Base-by-base conservation (phyloP, 2,113 vertebrate species). In the Percina caprodes region DNA sequence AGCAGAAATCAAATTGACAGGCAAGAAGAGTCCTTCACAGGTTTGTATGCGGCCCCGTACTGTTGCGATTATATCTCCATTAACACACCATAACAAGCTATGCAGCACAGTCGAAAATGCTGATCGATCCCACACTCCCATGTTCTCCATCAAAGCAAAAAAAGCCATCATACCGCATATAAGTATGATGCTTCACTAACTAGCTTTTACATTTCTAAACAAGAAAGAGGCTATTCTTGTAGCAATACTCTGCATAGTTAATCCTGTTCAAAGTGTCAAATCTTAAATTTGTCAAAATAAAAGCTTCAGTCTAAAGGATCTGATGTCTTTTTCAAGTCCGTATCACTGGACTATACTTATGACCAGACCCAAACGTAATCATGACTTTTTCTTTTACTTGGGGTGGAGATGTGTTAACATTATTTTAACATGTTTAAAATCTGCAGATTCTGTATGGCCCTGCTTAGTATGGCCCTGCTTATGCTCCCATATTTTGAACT, bases 21-120 rank as follows among this genome's bases (percentile, higher is more conserved):
- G 70, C 69, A 68, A 35, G 61, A 60, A 42, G 58, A 70, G 46
- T 12, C 71, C 23, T 61, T 75, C 24, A 2, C 55, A 70, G 77
- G 65, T 84, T 59, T 74, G 56, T 15, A 6, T 14, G 79, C n/a
- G 26, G 68, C 12, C 60, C 30, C 1, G 48, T 58, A 46, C 0
- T 51, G 42, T 73, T 14, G 18, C 1, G 59, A 78, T 65, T 65
- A 79, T 55, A 48, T 83, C 88, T 88, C 70, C 87, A 89, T 87
- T 76, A 81, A 85, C 54, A 2, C n/a, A 15, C 69, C 63, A 45
- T 65, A 75, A 82, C 70, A 24, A 61, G 21, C 55, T 74, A 63
- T 26, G 73, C 68, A 14, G 54, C 39, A n/a, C 7, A 21, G 77
- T 1, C 5, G 19, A 58, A 52, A 35, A 21, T 5, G 9, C 48